Percentiles rank a stretch among this genome's conserved stretches.
phyloP scores from a whole-genome alignment of 2,797 vertebrate species.

The Apodemus agrarius region DNA sequence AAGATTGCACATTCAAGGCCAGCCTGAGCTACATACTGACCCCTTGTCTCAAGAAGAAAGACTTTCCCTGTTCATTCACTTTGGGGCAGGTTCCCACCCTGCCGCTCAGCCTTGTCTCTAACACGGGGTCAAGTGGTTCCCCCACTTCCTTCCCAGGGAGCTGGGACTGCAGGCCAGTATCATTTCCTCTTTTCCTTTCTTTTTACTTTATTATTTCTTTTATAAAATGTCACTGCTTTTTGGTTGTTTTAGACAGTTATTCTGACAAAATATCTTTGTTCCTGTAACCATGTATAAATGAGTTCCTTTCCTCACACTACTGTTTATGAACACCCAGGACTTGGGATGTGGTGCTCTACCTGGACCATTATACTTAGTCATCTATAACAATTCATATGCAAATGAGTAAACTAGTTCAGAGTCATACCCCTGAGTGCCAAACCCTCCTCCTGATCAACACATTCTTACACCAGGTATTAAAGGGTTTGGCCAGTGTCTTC shows the following conservation, averaged over 20 bases:
- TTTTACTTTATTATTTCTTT: background rate
- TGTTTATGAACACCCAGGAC: background rate
- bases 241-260: background rate
- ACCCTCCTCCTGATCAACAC: background rate
- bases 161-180: background rate
- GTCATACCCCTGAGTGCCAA: background rate
- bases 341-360: background rate
- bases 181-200: background rate
- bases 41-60: background rate
- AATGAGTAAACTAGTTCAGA: background rate
- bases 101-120: background rate
- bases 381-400: slow-evolving; percentile 2
- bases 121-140: background rate
- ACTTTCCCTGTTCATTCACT: background rate
- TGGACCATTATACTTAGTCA: background rate
- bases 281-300: background rate
- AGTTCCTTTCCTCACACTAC: background rate
- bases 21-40: background rate
- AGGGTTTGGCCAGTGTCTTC: background rate
- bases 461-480: background rate
- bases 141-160: background rate
- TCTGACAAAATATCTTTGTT: background rate
- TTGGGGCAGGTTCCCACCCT: background rate
- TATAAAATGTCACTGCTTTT: background rate
- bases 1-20: background rate